Conservation (phyloP, 2,888 invertebrate species). For the Noctua janthina region DNA sequence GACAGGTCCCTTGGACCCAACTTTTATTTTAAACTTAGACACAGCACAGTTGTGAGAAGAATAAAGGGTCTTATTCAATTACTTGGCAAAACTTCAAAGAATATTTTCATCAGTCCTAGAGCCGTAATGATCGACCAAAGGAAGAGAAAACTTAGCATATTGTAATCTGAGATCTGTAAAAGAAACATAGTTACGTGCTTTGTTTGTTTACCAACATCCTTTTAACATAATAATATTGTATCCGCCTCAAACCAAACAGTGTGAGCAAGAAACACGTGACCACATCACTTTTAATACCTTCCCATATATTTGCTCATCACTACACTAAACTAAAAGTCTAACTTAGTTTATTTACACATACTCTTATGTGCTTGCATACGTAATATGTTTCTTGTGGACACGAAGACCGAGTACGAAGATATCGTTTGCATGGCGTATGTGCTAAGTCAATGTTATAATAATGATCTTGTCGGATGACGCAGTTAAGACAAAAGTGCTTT, state of each 20-base stretch:
- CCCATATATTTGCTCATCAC: slow-evolving; percentile 60
- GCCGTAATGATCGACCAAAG: neutral
- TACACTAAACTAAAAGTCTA: slow-evolving; percentile 55
- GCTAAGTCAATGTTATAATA: slow-evolving; percentile 51
- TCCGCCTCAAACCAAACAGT: slow-evolving; percentile 28
- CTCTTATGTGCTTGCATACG: slow-evolving; percentile 38
- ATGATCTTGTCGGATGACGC: slow-evolving; percentile 38
- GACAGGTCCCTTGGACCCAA: neutral
- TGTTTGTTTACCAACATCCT: slow-evolving; percentile 8
- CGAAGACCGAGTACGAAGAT: slow-evolving; percentile 1
- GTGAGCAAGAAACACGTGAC: slow-evolving; percentile 40
- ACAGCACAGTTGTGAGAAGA: neutral
- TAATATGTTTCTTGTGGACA: slow-evolving; percentile 39
- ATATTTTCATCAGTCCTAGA: neutral
- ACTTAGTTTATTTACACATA: slow-evolving; percentile 53
- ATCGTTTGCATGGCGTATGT: slow-evolving; percentile 44
- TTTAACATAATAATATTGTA: slow-evolving; percentile 13
- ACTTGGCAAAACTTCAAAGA: neutral
- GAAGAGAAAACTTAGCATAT: neutral
- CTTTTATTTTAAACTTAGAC: neutral
- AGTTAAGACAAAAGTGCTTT: neutral
- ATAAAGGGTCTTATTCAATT: neutral
- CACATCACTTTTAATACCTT: slow-evolving; percentile 36
- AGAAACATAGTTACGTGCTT: neutral
- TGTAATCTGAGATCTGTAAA: neutral